These are phyloP conservation scores for Coleophora flavipennella DNA, from an alignment of 2,888 invertebrate species.

Conservation along the genomic window DNA sequence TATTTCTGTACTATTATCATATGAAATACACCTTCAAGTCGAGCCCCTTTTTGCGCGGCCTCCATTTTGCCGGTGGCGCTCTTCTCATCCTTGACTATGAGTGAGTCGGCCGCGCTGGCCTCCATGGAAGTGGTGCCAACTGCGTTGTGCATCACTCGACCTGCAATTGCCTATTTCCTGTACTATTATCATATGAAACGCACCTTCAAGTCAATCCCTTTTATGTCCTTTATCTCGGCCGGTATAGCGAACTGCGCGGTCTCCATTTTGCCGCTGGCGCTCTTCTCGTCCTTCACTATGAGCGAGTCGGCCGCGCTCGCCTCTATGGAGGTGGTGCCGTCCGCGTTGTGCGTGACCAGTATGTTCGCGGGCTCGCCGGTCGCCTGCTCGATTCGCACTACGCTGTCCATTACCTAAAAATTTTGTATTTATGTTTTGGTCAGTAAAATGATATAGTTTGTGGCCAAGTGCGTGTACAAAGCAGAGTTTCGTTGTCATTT, in stretches of 20 bases:
- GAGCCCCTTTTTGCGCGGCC: constrained; percentile 59
- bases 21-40: constrained; percentile 51
- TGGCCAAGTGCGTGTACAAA: no score
- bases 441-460: neutral
- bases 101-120: constrained; percentile 52
- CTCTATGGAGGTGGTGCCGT: constrained; percentile 67
- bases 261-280: constrained; percentile 39
- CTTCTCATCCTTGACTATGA: constrained; percentile 74
- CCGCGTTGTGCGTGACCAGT: constrained; percentile 63
- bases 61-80: constrained; percentile 44
- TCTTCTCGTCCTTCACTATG: constrained; percentile 74
- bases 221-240: constrained; percentile 63
- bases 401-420: constrained; percentile 61
- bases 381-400: constrained; percentile 65
- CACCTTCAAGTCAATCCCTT: constrained; percentile 64
- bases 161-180: no score
- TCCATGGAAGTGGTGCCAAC: constrained; percentile 68
- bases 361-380: constrained; percentile 67
- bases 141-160: constrained; percentile 64
- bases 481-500: no score
- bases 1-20: no score
- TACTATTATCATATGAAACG: neutral
- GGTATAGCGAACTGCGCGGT: constrained; percentile 62
- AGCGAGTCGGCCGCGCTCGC: constrained; percentile 55
- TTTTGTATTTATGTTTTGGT: neutral